Percentiles rank a stretch among this genome's conserved stretches.
phyloP scores from a whole-genome alignment of 2,113 vertebrate species.

The Labeo catla region DNA sequence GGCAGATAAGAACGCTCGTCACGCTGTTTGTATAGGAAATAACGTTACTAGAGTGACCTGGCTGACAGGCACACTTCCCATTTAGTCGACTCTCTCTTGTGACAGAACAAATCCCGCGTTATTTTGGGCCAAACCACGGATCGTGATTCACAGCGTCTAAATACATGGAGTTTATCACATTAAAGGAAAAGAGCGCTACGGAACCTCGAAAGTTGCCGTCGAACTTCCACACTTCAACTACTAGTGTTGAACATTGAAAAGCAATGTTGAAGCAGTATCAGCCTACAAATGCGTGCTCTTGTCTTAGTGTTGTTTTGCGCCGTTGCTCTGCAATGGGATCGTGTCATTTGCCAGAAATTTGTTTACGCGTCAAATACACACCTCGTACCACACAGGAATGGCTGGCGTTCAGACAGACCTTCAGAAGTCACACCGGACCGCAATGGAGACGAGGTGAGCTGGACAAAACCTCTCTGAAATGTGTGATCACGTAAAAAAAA shows the following conservation, averaged over 20 bases:
- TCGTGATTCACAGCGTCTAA: neutral
- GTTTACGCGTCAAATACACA: neutral
- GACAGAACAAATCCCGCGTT: neutral
- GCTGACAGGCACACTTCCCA: neutral
- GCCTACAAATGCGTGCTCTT: slow-evolving; percentile 25
- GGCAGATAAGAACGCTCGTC: neutral
- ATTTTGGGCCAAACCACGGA: neutral
- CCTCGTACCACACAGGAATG: too few species aligned
- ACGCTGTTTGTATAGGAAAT: slow-evolving; percentile 22
- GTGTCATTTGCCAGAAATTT: neutral
- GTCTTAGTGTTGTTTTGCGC: neutral
- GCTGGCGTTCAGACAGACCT: neutral
- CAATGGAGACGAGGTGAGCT: slow-evolving; percentile 25
- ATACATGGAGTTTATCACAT: neutral
- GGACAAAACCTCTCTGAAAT: neutral
- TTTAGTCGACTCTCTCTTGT: neutral
- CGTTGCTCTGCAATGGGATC: slow-evolving; percentile 12
- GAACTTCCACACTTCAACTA: neutral
- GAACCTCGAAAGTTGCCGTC: neutral
- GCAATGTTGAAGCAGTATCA: slow-evolving; percentile 1
- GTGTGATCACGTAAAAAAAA: neutral
- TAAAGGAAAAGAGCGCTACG: neutral
- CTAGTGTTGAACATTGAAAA: neutral
- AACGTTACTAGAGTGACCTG: neutral
- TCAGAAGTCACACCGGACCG: neutral